phyloP scores from a whole-genome alignment of 2,797 vertebrate species.

The Eleutherodactylus coqui region DNA sequence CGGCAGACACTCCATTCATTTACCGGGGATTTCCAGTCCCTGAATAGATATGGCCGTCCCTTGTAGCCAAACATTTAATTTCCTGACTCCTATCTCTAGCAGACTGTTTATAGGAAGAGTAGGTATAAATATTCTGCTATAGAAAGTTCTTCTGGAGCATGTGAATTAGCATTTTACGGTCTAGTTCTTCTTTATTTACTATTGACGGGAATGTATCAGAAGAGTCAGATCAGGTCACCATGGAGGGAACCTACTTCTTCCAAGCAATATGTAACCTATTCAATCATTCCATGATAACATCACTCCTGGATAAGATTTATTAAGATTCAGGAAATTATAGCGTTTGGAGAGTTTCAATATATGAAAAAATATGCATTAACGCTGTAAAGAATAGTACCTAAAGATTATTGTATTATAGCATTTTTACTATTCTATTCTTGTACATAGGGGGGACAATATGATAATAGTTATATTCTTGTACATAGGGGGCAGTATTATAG shows the following conservation, averaged over 20 bases:
- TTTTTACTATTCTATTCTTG: background rate
- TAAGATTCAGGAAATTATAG: constrained; percentile 9
- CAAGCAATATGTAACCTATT: background rate
- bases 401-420: background rate
- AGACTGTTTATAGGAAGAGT: constrained; percentile 50
- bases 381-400: background rate
- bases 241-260: constrained; percentile 11
- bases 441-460: background rate
- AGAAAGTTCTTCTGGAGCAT: constrained; percentile 42
- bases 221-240: constrained; percentile 50
- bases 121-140: constrained; percentile 35
- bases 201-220: constrained; percentile 29
- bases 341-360: background rate
- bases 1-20: background rate
- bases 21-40: constrained; percentile 23
- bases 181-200: constrained; percentile 42
- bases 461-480: constrained; percentile 4
- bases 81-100: constrained; percentile 50
- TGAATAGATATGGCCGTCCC: constrained; percentile 17
- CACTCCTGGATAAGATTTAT: background rate
- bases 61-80: constrained; percentile 38
- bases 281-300: background rate
- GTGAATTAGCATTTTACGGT: constrained; percentile 53
- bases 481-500: constrained; percentile 14
- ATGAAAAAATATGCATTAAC: background rate